Percentiles rank a stretch among this genome's conserved stretches.
Evolutionary conservation across 2,888 invertebrate genomes (phyloP).

Genomic region (Volucella inflata): DNA sequence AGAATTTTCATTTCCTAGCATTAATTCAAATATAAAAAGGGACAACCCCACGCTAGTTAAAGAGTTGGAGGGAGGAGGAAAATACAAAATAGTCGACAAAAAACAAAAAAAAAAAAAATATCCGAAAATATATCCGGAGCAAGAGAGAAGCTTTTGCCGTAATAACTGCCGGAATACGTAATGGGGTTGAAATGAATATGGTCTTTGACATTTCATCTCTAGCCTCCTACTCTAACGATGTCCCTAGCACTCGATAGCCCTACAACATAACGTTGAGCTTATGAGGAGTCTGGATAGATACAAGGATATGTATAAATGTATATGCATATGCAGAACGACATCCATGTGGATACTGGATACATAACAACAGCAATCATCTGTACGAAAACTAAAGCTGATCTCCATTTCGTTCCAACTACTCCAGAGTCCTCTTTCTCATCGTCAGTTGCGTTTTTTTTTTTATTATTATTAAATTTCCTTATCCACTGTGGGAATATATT

Average conservation of each 20-base stretch:
- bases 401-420: constrained; percentile 42
- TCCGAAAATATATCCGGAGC: constrained; percentile 28
- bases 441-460: constrained; percentile 7
- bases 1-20: constrained; percentile 15
- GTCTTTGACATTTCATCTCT: constrained; percentile 66
- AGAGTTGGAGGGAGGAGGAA: neutral
- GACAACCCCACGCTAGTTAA: neutral
- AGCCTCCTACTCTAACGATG: neutral
- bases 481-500: constrained; percentile 39
- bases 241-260: no score
- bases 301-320: neutral
- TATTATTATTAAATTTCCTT: constrained; percentile 44
- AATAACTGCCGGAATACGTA: constrained; percentile 66
- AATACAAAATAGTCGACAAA: neutral
- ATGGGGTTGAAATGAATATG: constrained; percentile 66
- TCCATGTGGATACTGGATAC: constrained; percentile 19
- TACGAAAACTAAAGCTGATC: constrained; percentile 52
- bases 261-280: no score
- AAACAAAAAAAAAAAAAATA: constrained; percentile 6
- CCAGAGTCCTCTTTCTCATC: neutral
- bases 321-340: constrained; percentile 19
- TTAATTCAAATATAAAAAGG: constrained; percentile 26
- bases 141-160: constrained; percentile 54
- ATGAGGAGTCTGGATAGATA: no score
- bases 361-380: constrained; percentile 33